These are phyloP conservation scores for Papilio dardanus DNA, from an alignment of 1,140 invertebrate species.

Conservation along the genomic window DNA sequence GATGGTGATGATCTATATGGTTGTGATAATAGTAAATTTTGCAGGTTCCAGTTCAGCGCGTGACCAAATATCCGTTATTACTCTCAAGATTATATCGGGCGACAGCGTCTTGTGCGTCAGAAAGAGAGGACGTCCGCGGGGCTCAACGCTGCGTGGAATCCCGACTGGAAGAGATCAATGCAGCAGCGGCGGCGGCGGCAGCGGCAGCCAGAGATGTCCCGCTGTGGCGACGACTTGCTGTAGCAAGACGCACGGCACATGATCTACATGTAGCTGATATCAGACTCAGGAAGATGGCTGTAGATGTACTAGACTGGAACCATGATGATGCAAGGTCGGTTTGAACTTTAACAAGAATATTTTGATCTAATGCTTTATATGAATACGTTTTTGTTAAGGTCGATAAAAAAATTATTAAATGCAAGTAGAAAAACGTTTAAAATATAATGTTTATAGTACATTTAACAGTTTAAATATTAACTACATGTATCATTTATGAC, in stretches of 20 bases:
- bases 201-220: constrained; percentile 91
- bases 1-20: not conserved
- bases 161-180: constrained; percentile 97
- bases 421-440: no score
- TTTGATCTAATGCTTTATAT: no score
- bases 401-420: no score
- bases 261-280: constrained; percentile 94
- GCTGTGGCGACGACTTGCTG: constrained; percentile 94
- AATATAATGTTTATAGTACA: not conserved
- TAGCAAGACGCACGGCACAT: constrained; percentile 87
- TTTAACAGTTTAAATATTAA: not conserved
- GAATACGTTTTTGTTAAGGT: not conserved
- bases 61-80: constrained; percentile 96
- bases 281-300: constrained; percentile 94
- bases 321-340: constrained; percentile 91
- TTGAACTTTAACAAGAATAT: not conserved
- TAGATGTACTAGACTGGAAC: constrained; percentile 96
- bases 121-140: constrained; percentile 89
- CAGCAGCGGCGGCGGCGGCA: constrained; percentile 94
- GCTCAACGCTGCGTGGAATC: constrained; percentile 96
- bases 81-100: constrained; percentile 95
- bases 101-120: constrained; percentile 91
- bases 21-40: constrained; percentile 39
- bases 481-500: constrained; percentile 34
- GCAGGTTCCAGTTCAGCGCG: constrained; percentile 93